A percentile compares a stretch with the other conserved stretches of the same genome.
phyloP scores from a whole-genome alignment of 92 coral and sea anemone species.

The Phymanthus crucifer region DNA sequence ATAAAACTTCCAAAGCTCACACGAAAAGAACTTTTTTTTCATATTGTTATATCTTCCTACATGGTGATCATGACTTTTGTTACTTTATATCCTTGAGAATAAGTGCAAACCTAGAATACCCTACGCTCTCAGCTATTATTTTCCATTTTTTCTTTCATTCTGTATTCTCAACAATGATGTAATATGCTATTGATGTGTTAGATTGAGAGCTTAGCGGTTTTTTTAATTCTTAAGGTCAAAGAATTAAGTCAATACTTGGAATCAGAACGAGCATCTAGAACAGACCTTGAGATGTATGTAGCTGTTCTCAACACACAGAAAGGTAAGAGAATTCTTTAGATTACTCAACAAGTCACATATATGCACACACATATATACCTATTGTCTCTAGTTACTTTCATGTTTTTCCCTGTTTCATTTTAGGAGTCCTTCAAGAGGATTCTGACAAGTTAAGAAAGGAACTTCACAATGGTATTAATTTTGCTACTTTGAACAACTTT shows the following conservation, averaged over 20 bases:
- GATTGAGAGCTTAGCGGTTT: neutral
- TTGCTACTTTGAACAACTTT: neutral
- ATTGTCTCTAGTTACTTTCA: no score
- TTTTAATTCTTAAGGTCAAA: conserved; percentile 62
- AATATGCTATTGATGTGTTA: no score
- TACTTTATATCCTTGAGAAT: no score
- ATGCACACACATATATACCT: no score
- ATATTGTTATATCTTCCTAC: no score
- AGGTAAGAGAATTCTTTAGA: conserved; percentile 43
- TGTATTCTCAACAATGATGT: neutral
- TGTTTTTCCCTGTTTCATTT: neutral
- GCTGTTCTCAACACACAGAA: conserved; percentile 97
- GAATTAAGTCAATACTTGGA: conserved; percentile 88
- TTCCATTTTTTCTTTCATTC: neutral
- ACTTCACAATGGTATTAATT: conserved; percentile 79
- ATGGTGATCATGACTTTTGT: no score
- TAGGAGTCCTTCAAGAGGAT: conserved; percentile 96
- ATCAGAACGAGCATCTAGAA: conserved; percentile 93
- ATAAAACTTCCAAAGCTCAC: no score
- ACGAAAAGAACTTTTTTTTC: no score
- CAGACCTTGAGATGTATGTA: conserved; percentile 98
- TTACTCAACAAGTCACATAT: no score
- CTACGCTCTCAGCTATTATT: no score
- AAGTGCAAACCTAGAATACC: no score
- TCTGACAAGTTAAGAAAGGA: conserved; percentile 92